A percentile compares a stretch with the other conserved stretches of the same genome.
Conservation (phyloP, 1,140 invertebrate genomes). For the Ganaspis sp. region DNA sequence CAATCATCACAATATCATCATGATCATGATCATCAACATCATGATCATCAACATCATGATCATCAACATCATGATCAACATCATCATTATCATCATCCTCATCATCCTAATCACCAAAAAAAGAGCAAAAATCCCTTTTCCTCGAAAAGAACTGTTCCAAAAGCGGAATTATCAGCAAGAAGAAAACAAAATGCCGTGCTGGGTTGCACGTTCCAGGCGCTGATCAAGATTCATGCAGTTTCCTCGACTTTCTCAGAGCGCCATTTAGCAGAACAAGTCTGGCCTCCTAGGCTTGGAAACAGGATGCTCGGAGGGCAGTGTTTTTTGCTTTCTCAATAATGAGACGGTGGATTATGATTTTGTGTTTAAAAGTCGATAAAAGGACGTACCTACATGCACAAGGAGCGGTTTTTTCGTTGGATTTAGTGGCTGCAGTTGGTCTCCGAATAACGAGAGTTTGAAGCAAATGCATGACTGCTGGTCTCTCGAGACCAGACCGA, state of each 20-base stretch:
- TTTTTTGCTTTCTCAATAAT: background rate
- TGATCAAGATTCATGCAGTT: background rate
- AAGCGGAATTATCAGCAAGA: no score
- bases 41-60: no score
- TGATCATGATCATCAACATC: no score
- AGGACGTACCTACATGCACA: constrained; percentile 21
- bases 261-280: constrained; percentile 14
- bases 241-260: constrained; percentile 29
- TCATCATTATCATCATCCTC: no score
- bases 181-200: no score
- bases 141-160: no score
- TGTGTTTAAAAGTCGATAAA: background rate
- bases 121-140: no score
- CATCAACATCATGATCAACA: no score
- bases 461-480: constrained; percentile 13
- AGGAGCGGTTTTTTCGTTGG: background rate
- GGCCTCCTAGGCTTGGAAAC: constrained; percentile 18
- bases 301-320: constrained; percentile 28
- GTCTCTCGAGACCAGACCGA: background rate
- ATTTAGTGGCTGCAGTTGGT: background rate
- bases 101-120: no score
- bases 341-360: background rate
- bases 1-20: no score
- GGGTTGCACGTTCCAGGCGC: no score
- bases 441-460: constrained; percentile 9